Evolutionary conservation across 2,797 vertebrate genomes (phyloP).

Genomic region (Anguilla megastoma): DNA sequence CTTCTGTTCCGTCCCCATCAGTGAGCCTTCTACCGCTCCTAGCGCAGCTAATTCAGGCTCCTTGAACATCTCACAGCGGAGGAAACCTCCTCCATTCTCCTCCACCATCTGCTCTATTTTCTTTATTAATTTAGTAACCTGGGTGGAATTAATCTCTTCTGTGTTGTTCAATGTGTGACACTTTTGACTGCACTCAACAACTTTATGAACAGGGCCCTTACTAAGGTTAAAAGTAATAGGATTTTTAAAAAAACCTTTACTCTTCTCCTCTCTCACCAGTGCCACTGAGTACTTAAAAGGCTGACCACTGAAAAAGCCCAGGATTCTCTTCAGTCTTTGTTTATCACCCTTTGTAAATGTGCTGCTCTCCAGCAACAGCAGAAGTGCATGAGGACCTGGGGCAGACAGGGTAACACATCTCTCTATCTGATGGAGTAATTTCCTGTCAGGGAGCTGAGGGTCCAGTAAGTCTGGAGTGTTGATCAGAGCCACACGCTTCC

Average conservation of each 20-base stretch:
- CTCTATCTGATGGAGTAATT: background rate
- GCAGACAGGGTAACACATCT: conserved; percentile 11
- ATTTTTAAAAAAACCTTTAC: too few species aligned
- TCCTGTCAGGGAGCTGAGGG: background rate
- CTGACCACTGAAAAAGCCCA: background rate
- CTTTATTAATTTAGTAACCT: background rate
- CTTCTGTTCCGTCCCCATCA: background rate
- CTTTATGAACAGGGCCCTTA: background rate
- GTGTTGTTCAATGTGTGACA: too few species aligned
- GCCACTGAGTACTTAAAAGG: background rate
- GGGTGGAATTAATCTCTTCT: background rate
- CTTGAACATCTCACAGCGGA: background rate
- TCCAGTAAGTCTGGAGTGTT: background rate
- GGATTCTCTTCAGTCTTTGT: background rate
- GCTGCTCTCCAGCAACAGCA: conserved; percentile 3
- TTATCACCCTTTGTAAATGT: too few species aligned
- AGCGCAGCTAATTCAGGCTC: background rate
- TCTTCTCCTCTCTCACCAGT: too few species aligned
- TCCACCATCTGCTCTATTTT: background rate
- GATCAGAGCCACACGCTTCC: background rate
- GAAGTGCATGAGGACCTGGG: conserved; percentile 25
- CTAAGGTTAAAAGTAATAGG: too few species aligned
- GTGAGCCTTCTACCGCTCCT: background rate
- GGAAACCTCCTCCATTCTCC: background rate
- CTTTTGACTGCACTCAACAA: background rate